These are phyloP conservation scores for Periophthalmodon schlosseri DNA, from an alignment of 2,113 vertebrate species.

Conservation along the genomic window DNA sequence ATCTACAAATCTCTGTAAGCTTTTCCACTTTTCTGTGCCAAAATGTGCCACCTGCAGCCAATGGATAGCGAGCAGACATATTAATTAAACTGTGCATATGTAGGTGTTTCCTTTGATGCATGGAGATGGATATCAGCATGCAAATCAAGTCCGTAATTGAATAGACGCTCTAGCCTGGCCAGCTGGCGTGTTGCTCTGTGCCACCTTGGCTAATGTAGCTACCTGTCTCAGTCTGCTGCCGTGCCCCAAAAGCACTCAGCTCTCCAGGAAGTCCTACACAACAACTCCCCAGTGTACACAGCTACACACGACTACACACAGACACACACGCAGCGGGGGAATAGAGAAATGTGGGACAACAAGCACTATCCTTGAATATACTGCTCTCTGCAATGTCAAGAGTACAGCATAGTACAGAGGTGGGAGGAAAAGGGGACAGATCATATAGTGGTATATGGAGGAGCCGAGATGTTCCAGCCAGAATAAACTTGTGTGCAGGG, in stretches of 20 bases:
- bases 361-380: neutral
- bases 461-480: neutral
- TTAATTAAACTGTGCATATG: slow-evolving; percentile 57
- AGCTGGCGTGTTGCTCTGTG: slow-evolving; percentile 65
- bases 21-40: slow-evolving; percentile 16
- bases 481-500: neutral
- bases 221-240: slow-evolving; percentile 53
- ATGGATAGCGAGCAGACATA: slow-evolving; percentile 47
- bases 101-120: slow-evolving; percentile 26
- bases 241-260: slow-evolving; percentile 33
- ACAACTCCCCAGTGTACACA: slow-evolving; percentile 5
- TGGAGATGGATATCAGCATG: slow-evolving; percentile 47
- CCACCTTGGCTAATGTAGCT: slow-evolving; percentile 51
- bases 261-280: slow-evolving; percentile 21
- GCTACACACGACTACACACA: neutral
- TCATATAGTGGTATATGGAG: neutral
- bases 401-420: neutral
- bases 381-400: neutral
- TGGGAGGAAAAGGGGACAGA: slow-evolving; percentile 9
- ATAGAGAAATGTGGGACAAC: slow-evolving; percentile 2
- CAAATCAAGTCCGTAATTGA: slow-evolving; percentile 67
- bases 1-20: neutral
- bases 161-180: slow-evolving; percentile 63
- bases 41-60: slow-evolving; percentile 43
- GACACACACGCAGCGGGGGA: neutral